Conservation (phyloP, 2,888 invertebrate species). For the Heliconius hortense region DNA sequence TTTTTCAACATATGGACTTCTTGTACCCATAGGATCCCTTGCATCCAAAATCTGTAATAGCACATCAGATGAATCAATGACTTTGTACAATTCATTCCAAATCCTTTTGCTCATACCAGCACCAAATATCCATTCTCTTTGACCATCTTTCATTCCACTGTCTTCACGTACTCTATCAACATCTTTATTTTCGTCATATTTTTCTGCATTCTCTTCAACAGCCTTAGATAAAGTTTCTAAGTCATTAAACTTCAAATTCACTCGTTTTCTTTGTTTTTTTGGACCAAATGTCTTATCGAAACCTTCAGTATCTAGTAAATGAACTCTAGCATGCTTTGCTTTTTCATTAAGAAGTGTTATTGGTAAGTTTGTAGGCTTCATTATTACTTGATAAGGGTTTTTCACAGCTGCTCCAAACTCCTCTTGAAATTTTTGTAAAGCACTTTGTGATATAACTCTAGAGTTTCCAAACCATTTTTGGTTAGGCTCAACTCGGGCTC, state of each 20-base stretch:
- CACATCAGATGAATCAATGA: conserved; percentile 99
- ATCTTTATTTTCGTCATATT: conserved; percentile 92
- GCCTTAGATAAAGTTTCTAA: conserved; percentile 89
- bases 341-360: conserved; percentile 96
- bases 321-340: conserved; percentile 94
- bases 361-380: conserved; percentile 97
- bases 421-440: conserved; percentile 94
- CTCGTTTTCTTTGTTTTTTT: conserved; percentile 95
- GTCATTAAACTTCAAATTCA: conserved; percentile 88
- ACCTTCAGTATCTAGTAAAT: conserved; percentile 96
- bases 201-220: conserved; percentile 86
- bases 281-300: conserved; percentile 97
- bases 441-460: conserved; percentile 95
- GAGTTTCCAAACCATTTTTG: conserved; percentile 99
- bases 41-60: conserved; percentile 98
- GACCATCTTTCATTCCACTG: conserved; percentile 89
- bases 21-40: conserved; percentile 97
- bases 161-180: conserved; percentile 91
- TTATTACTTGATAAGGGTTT: conserved; percentile 98
- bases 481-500: conserved; percentile 97
- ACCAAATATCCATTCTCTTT: conserved; percentile 96
- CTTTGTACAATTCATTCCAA: conserved; percentile 99
- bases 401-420: conserved; percentile 96
- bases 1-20: conserved; percentile 95
- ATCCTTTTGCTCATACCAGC: conserved; percentile 98